Evolutionary conservation across 2,113 vertebrate species (phyloP), one percentile per base, ranked within the genome.

Genomic region (Hippocampus zosterae): DNA sequence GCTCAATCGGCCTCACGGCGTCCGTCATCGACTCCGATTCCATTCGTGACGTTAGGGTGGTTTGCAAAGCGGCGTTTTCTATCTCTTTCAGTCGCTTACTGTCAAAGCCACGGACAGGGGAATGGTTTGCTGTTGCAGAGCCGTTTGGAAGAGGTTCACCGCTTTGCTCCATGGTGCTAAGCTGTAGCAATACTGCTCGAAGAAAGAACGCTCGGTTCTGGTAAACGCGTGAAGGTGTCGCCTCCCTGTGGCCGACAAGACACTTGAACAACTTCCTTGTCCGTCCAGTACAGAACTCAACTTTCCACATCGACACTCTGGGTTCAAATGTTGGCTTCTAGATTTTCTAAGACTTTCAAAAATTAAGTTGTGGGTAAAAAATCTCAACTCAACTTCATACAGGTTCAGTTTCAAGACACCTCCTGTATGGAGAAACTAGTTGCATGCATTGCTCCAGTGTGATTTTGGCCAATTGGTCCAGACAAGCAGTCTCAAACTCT

Each of bases 11-110:
- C 66, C 71, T 76, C n/a, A 65, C 75, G 44, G 68, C 57, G 61
- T 85, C 78, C 41, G 77, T 74, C 40, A 64, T 67, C 3, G 84
- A 52, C 74, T 85, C 87, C 2, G 72, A 67, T 68, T 91, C 89
- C 85, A 88, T 90, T 25, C 68, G 82, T 33, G 88, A 80, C 74
- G 88, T 87, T 65, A 92, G 77, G 44, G 83, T 87, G 10, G 81
- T 91, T 8, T 92, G 92, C 67, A 92, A 72, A 3, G 90, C 90
- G 8, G 76, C 85, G 83, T 92, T 92, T 74, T 91, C 90, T 69
- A 91, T 75, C 71, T 92, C 88, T 53, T 92, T 92, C 16, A 90
- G 59, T n/a, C 85, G 87, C 57, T 92, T 92, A 19, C 84, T 89
- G 74, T 85, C 79, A 13, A 82, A 77, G 76, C 82, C 74, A 69